These are phyloP conservation scores for Cryptotis parvus DNA, from an alignment of 2,113 vertebrate species.

Conservation along the genomic window DNA sequence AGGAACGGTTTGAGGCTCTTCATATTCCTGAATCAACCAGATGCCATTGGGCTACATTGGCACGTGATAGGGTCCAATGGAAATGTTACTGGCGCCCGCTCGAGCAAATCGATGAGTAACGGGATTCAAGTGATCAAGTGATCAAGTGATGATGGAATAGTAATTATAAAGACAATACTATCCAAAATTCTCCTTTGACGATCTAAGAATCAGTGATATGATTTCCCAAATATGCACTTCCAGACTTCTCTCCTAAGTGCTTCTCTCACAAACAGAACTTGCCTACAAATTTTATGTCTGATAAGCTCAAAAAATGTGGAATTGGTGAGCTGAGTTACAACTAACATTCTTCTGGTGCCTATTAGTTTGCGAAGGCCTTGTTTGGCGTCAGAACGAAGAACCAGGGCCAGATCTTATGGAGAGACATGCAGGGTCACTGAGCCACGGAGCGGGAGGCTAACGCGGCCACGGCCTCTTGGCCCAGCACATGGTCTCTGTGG, in stretches of 20 bases:
- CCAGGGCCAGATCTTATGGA: not conserved
- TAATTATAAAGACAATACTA: not conserved
- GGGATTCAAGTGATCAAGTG: no score
- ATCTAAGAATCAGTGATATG: not conserved
- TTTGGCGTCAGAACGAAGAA: not conserved
- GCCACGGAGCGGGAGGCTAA: not conserved
- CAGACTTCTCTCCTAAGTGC: not conserved
- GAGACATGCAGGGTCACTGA: not conserved
- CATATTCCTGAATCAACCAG: no score
- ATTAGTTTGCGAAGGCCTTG: not conserved
- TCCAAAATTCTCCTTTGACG: not conserved
- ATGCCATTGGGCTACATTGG: no score
- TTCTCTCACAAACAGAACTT: not conserved
- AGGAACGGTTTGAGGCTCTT: no score
- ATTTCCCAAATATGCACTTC: not conserved
- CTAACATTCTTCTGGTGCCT: not conserved
- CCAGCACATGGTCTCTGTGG: not conserved
- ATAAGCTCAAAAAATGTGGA: constrained; percentile 13
- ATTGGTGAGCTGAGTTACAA: not conserved
- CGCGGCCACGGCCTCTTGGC: not conserved
- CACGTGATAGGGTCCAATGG: no score
- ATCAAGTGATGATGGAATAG: not conserved
- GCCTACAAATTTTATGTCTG: not conserved
- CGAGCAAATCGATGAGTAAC: no score
- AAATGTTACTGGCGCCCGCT: no score